These are phyloP conservation scores for Agonopterix subpropinquella DNA, from an alignment of 2,888 invertebrate genomes.

Conservation along the genomic window DNA sequence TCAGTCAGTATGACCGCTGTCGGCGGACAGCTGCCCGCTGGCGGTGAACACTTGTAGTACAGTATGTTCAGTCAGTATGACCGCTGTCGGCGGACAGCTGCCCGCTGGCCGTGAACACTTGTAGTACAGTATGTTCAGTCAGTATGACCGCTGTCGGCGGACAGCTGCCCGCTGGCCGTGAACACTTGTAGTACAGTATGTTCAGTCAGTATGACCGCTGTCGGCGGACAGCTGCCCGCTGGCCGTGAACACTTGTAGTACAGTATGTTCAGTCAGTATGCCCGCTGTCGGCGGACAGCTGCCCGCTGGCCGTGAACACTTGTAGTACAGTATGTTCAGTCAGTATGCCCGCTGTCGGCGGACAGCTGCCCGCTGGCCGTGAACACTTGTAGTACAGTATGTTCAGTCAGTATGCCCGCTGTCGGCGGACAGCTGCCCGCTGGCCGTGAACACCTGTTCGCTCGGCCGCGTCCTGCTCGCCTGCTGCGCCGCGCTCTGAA, in stretches of 20 bases:
- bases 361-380: slow-evolving; percentile 66
- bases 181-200: too few relatives aligned
- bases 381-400: slow-evolving; percentile 29
- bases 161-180: too few relatives aligned
- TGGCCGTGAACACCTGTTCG: slow-evolving; percentile 64
- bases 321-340: too few relatives aligned
- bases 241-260: slow-evolving; percentile 44
- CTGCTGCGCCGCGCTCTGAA: slow-evolving; percentile 43
- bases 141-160: slow-evolving; percentile 31
- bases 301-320: slow-evolving; percentile 42
- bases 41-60: too few relatives aligned
- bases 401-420: slow-evolving; percentile 45
- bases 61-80: fast-evolving
- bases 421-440: slow-evolving; percentile 64
- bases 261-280: slow-evolving; percentile 12
- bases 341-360: slow-evolving; percentile 49
- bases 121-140: too few relatives aligned
- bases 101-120: slow-evolving; percentile 59
- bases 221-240: slow-evolving; percentile 66
- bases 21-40: too few relatives aligned
- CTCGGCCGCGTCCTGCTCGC: slow-evolving; percentile 34
- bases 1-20: slow-evolving; percentile 45
- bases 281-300: slow-evolving; percentile 63
- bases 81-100: slow-evolving; percentile 66
- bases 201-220: slow-evolving; percentile 45